Evolutionary conservation across 2,888 invertebrate species (phyloP).

Genomic region (Danaus chrysippus): DNA sequence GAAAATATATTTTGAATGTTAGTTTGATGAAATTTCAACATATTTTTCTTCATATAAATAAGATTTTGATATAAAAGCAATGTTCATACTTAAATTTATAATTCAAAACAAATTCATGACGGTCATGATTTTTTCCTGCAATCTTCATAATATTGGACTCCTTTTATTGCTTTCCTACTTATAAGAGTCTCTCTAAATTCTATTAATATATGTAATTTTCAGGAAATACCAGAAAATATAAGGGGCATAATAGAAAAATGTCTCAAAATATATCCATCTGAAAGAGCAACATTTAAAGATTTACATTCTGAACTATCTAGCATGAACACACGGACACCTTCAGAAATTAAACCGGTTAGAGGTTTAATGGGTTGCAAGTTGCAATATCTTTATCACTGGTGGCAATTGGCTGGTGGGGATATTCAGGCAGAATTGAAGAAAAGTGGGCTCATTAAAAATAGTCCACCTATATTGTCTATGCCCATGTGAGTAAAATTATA

Average conservation of each 20-base stretch:
- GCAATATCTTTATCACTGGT: constrained; percentile 94
- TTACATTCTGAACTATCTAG: constrained; percentile 70
- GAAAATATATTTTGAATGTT: too few species aligned
- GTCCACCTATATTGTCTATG: constrained; percentile 88
- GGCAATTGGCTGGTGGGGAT: constrained; percentile 98
- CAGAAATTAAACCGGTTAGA: constrained; percentile 64
- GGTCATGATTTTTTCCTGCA: too few species aligned
- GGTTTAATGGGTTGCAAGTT: constrained; percentile 79
- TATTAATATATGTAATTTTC: constrained; percentile 33
- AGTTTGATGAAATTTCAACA: too few species aligned
- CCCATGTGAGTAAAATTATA: constrained; percentile 79
- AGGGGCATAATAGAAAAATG: constrained; percentile 84
- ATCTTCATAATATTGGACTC: too few species aligned
- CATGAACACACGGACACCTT: constrained; percentile 58
- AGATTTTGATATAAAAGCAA: too few species aligned
- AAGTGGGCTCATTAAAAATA: constrained; percentile 92
- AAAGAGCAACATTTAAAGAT: constrained; percentile 75
- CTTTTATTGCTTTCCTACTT: not conserved
- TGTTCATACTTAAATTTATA: too few species aligned
- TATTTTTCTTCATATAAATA: too few species aligned
- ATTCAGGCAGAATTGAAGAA: constrained; percentile 93
- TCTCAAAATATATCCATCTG: constrained; percentile 82
- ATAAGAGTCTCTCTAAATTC: too few species aligned
- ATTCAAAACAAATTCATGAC: too few species aligned
- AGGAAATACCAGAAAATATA: constrained; percentile 80